These are phyloP conservation scores for Reinhardtius hippoglossoides DNA, from an alignment of 2,113 vertebrate genomes.

Conservation along the genomic window DNA sequence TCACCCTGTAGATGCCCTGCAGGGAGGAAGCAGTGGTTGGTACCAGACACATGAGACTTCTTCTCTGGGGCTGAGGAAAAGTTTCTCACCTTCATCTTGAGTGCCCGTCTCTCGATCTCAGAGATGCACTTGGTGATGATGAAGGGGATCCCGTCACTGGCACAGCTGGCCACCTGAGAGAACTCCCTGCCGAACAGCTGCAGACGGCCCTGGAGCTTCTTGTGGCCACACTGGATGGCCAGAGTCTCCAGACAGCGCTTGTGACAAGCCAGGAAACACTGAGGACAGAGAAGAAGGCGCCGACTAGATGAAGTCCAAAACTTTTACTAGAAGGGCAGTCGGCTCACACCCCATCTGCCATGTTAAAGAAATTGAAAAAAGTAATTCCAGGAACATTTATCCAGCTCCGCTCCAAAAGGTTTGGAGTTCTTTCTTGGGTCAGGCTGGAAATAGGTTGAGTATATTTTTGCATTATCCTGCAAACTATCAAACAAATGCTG, in stretches of 20 bases:
- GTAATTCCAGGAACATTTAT: too few species aligned
- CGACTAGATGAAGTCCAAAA: not conserved
- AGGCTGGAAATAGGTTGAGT: not conserved
- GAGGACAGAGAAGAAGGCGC: not conserved
- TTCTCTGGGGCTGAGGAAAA: too few species aligned
- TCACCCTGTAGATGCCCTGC: constrained; percentile 97
- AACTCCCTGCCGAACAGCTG: constrained; percentile 95
- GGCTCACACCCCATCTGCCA: too few species aligned
- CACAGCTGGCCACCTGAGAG: constrained; percentile 75
- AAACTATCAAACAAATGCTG: too few species aligned
- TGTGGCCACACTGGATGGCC: constrained; percentile 96
- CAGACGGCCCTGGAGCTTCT: constrained; percentile 94
- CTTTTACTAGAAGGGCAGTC: too few species aligned
- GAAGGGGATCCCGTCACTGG: constrained; percentile 89
- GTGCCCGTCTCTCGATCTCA: constrained; percentile 91
- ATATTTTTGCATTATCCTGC: not conserved
- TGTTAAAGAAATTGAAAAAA: too few species aligned
- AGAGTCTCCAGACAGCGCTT: constrained; percentile 96
- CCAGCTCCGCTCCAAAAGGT: too few species aligned
- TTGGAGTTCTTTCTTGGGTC: too few species aligned
- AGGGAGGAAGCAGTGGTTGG: not conserved
- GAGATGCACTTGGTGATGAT: constrained; percentile 91
- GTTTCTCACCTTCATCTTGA: constrained; percentile 90
- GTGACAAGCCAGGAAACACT: constrained; percentile 97
- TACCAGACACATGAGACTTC: not conserved